Conservation (phyloP, 2,888 invertebrate species). For the Nycteola revayana region DNA sequence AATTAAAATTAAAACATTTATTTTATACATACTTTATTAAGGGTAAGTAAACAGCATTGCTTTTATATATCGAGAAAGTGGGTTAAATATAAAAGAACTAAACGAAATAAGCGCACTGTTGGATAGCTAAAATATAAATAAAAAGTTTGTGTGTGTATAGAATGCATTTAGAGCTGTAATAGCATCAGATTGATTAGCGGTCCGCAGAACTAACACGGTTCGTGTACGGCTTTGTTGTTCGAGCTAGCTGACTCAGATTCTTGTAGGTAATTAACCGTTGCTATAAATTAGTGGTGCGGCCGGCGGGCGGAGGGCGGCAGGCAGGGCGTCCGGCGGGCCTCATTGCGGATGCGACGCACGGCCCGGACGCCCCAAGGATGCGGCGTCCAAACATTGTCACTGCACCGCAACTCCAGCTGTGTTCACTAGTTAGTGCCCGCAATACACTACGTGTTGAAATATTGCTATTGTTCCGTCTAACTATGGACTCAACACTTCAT, state of each 20-base stretch:
- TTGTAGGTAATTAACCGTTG: constrained; percentile 71
- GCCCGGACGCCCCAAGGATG: constrained; percentile 49
- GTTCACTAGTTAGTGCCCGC: constrained; percentile 66
- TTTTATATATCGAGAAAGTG: too few species aligned
- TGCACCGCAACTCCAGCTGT: constrained; percentile 69
- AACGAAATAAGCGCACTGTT: too few species aligned
- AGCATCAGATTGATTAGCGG: constrained; percentile 40
- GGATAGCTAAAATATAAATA: too few species aligned
- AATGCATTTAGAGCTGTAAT: constrained; percentile 18
- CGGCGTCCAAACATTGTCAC: constrained; percentile 69
- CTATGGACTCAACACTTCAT: constrained; percentile 37
- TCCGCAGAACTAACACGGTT: constrained; percentile 42
- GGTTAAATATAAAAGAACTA: too few species aligned
- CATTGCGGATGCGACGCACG: constrained; percentile 66
- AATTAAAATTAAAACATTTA: not conserved
- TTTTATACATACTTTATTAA: too few species aligned
- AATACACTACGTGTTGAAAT: constrained; percentile 60
- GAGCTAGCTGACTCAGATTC: constrained; percentile 58
- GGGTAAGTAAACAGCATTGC: too few species aligned
- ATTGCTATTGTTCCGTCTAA: constrained; percentile 43
- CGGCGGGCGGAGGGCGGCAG: constrained; percentile 27
- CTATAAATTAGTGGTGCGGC: constrained; percentile 64
- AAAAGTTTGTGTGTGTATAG: not conserved
- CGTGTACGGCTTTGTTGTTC: constrained; percentile 42
- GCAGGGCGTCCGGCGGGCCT: constrained; percentile 41